Evolutionary conservation across 2,113 vertebrate species (phyloP).

Genomic region (Gopherus evgoodei): DNA sequence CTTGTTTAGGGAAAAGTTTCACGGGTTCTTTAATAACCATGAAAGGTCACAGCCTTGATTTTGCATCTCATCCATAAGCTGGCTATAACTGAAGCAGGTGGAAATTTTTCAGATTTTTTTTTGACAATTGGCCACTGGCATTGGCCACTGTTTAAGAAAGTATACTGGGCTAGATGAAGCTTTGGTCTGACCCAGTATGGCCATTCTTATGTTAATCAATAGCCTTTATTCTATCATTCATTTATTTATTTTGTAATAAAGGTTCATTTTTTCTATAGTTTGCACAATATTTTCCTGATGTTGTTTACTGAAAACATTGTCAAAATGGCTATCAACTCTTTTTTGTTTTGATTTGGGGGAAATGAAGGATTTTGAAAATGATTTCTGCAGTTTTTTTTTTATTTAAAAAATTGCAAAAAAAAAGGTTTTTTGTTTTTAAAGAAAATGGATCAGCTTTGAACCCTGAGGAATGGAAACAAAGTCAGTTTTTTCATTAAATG

Average conservation of each 20-base stretch:
- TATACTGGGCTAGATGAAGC: too few species aligned
- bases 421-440: neutral
- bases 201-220: neutral
- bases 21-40: neutral
- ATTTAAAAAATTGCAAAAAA: neutral
- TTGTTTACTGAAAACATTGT: neutral
- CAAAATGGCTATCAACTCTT: neutral
- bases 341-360: neutral
- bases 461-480: neutral
- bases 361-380: neutral
- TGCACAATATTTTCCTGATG: neutral
- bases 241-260: neutral
- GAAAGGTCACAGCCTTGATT: neutral
- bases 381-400: neutral
- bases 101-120: neutral
- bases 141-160: too few species aligned
- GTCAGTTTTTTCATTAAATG: fast-evolving
- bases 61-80: neutral
- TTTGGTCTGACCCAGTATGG: too few species aligned
- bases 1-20: neutral
- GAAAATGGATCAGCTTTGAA: neutral
- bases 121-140: too few species aligned
- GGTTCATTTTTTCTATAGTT: too few species aligned
- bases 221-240: neutral
- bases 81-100: neutral